Evolutionary conservation across 2,888 invertebrate genomes (phyloP), one percentile per base, ranked within the genome.

Genomic region (Aphodius granarius): DNA sequence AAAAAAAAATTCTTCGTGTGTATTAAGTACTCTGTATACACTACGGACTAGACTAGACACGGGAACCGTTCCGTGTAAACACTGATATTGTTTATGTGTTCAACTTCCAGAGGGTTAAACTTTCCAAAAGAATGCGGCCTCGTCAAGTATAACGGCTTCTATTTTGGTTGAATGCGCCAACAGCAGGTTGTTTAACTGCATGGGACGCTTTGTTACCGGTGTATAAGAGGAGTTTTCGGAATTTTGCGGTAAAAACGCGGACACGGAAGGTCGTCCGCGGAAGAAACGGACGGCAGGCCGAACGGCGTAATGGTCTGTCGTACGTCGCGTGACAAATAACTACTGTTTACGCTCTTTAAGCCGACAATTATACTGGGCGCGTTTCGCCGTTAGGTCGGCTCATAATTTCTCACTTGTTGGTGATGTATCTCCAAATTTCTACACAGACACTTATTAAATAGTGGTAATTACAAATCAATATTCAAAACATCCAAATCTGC

Each of bases 301-400:
- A 13, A 13, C 43, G 6, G 9, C 9, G 43, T 43, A 43, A 43
- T 43, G 43, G 73, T 43, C 20, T 21, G 20, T 17, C 21, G 63
- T 20, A 68, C 23, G 21, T 73, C 70, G 73, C 73, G 63, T 73
- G 73, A 73, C 70, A 70, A 68, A 73, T 70, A 68, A 68, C 68
- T 68, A 22, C 73, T 21, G 66, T 73, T 73, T 70, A 73, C 63
- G 62, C 19, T 73, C 70, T 73, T 66, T 63, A 23, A 62, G n/a
- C 63, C 63, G 62, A 13, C 21, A 18, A 68, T 68, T 68, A 68
- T 73, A 68, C 16, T 66, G 62, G 16, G 62, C 22, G 43, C 43
- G 5, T 9, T 68, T 43, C 20, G 19, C 73, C 73, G 73, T 73
- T 73, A 73, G 17, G 63, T 73, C 63, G n/a, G 43, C 43, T 43